phyloP scores from a whole-genome alignment of 1,140 invertebrate species.

The Pentalonia nigronervosa region DNA sequence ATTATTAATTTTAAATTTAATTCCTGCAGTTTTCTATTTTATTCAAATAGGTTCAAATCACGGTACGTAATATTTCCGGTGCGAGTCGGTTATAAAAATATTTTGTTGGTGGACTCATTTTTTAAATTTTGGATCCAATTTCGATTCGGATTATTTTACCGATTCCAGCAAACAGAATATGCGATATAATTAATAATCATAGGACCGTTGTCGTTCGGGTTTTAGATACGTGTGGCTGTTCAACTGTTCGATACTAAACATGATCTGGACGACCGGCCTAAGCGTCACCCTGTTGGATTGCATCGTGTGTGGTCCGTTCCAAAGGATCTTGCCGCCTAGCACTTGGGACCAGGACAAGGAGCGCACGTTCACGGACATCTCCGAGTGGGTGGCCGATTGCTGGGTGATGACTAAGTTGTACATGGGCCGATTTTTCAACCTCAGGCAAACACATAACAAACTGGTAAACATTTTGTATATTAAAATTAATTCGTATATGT shows the following conservation, averaged over 20 bases:
- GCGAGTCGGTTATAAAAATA: background rate
- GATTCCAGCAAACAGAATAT: background rate
- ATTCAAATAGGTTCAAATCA: background rate
- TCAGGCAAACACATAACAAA: background rate
- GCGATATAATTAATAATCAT: background rate
- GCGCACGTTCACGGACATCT: background rate
- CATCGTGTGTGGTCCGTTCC: slow-evolving; percentile 19
- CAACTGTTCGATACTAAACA: slow-evolving; percentile 28
- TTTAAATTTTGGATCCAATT: background rate
- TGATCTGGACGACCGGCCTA: background rate
- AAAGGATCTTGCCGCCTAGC: background rate
- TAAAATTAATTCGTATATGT: background rate
- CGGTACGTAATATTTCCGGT: background rate
- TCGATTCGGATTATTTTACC: background rate
- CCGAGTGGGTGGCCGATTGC: background rate
- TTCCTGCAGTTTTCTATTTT: background rate
- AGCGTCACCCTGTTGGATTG: background rate
- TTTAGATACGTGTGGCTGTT: slow-evolving; percentile 42
- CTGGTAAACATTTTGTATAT: background rate
- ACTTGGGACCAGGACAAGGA: slow-evolving; percentile 42
- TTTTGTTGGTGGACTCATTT: background rate
- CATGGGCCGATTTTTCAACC: background rate
- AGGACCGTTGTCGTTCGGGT: background rate
- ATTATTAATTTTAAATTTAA: background rate
- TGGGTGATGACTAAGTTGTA: background rate